Evolutionary conservation across 2,113 vertebrate genomes (phyloP).

Genomic region (Dasyurus viverrinus): DNA sequence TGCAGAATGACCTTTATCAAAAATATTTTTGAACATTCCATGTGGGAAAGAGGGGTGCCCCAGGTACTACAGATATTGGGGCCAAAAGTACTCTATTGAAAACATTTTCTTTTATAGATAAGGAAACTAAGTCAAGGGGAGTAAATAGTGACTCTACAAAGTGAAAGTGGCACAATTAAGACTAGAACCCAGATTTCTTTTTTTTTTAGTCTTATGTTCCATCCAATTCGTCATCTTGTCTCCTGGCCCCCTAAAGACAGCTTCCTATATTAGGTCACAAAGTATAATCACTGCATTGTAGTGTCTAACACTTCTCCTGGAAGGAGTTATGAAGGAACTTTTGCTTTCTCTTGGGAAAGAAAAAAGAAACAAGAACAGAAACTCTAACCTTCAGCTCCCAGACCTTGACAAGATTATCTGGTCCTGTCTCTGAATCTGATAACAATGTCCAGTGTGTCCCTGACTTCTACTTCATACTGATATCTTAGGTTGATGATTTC

Average conservation of each 20-base stretch:
- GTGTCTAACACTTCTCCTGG: not conserved
- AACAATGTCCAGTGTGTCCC: not conserved
- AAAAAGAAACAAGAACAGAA: not conserved
- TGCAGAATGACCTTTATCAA: too few species aligned
- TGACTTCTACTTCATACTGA: not conserved
- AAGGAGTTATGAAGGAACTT: not conserved
- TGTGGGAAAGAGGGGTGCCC: too few species aligned
- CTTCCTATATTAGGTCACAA: not conserved
- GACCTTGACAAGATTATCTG: not conserved
- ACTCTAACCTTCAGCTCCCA: not conserved
- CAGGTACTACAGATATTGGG: too few species aligned
- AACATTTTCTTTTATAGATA: too few species aligned
- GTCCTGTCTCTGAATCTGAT: not conserved
- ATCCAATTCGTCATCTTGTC: not conserved
- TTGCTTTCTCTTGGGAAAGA: not conserved
- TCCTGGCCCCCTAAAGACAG: not conserved
- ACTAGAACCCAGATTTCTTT: not conserved
- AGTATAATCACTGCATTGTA: not conserved
- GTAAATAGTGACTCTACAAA: not conserved
- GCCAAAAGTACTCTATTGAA: too few species aligned
- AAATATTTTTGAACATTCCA: too few species aligned
- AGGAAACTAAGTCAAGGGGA: too few species aligned
- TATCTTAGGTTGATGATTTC: not conserved
- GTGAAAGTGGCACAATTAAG: not conserved
- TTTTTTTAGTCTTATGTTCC: not conserved